Evolutionary conservation across 2,888 invertebrate species (phyloP), one percentile per base, ranked within the genome.

Genomic region (Diplolepis rosae): DNA sequence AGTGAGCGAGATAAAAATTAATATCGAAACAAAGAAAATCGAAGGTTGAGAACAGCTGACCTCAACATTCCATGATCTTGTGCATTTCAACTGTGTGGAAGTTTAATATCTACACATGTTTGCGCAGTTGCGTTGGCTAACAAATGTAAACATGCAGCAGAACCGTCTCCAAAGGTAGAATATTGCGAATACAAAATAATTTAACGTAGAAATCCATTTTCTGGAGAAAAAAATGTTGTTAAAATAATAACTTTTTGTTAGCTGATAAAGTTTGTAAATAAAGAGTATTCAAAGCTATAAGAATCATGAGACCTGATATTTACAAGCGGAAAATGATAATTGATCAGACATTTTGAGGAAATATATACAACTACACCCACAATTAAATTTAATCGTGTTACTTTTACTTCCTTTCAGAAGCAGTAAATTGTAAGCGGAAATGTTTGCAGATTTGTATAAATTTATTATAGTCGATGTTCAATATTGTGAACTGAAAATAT

Each of bases 21-120:
- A 7, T 9, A 28, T 52, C 18, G 3, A 54, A 54, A 54, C 1
- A 54, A 54, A 30, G 7, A 6, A 18, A 54, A n/a, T 9, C 28
- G 5, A 18, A 52, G 28, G 52, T 52, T 52, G 52, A 52, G 27
- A 52, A 52, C 52, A 28, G 30, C 30, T 54, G 30, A 7, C 18
- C 18, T 18, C 32, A 54, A 9, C 30, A 30, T 54, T 30, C 54
- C 54, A 15, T 28, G 52, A 52, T 52, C 52, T 52, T 52, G 27
- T 28, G n/a, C n/a, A 52, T 52, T 51, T 24, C n/a, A 30, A 54
- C 15, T 28, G 9, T n/a, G 13, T 28, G 4, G n/a, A 54, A 32
- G 28, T 54, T n/a, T n/a, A n/a, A n/a, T n/a, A n/a, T n/a, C n/a
- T 54, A 54, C 28, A 30, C 30, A 54, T 54, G 27, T 54, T 54